Conservation (phyloP, 2,888 invertebrate species). For the Cordilura impudica region DNA sequence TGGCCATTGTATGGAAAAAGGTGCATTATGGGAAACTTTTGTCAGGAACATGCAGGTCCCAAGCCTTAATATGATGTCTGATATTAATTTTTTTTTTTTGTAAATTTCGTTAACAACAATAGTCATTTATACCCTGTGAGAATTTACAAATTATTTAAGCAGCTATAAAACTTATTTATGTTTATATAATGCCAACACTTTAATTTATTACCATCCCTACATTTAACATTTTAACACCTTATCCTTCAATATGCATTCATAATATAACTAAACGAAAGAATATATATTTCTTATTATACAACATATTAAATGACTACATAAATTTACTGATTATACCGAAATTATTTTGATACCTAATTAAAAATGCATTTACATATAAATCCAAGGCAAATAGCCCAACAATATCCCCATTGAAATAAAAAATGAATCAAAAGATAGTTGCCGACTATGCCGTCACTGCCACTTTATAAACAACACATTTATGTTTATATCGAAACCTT, state of each 20-base stretch:
- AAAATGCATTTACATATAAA: slow-evolving; percentile 57
- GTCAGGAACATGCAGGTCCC: too few species aligned
- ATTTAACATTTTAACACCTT: slow-evolving; percentile 47
- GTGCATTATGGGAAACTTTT: too few species aligned
- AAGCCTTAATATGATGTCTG: too few species aligned
- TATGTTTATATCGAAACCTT: slow-evolving; percentile 20
- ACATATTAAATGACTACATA: slow-evolving; percentile 43
- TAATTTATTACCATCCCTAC: slow-evolving; percentile 45
- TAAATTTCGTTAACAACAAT: too few species aligned
- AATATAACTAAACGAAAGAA: slow-evolving; percentile 22
- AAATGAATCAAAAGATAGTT: slow-evolving; percentile 56
- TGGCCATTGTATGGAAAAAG: too few species aligned
- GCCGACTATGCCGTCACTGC: slow-evolving; percentile 45
- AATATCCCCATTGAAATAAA: slow-evolving; percentile 44
- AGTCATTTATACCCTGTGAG: too few species aligned
- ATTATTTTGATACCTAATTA: slow-evolving; percentile 60
- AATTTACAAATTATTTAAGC: too few species aligned
- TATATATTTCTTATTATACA: background rate
- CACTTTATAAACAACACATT: slow-evolving; percentile 45
- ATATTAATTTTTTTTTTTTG: too few species aligned
- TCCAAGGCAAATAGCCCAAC: slow-evolving; percentile 6
- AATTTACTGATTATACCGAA: slow-evolving; percentile 48
- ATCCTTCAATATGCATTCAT: slow-evolving; percentile 2
- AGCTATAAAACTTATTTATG: slow-evolving; percentile 25
- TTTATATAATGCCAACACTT: slow-evolving; percentile 24